Evolutionary conservation across 2,888 invertebrate species (phyloP).

Genomic region (Lottia scabra): DNA sequence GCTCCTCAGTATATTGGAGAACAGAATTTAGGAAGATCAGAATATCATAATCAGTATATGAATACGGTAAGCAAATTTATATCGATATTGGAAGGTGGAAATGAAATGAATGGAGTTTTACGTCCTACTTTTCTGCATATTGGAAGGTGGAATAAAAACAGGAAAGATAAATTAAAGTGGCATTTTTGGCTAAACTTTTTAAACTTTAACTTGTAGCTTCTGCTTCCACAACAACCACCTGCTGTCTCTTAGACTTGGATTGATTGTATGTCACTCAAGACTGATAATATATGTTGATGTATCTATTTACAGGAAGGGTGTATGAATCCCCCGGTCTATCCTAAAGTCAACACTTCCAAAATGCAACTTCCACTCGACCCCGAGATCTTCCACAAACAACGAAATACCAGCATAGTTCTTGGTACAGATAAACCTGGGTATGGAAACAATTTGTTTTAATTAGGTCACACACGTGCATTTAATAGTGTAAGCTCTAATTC

Average conservation of each 20-base stretch:
- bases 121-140: too few relatives aligned
- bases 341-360: slow-evolving; percentile 48
- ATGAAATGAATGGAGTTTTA: too few relatives aligned
- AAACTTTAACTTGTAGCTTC: too few relatives aligned
- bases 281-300: not conserved
- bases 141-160: too few relatives aligned
- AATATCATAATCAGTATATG: slow-evolving; percentile 46
- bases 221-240: too few relatives aligned
- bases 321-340: slow-evolving; percentile 38
- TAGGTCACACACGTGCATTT: not conserved
- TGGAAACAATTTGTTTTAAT: slow-evolving; percentile 1
- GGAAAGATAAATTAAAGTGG: too few relatives aligned
- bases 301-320: not conserved
- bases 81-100: too few relatives aligned
- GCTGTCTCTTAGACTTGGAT: too few relatives aligned
- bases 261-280: too few relatives aligned
- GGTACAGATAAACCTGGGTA: slow-evolving; percentile 49
- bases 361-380: slow-evolving; percentile 50
- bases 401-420: slow-evolving; percentile 45
- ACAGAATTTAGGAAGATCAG: slow-evolving; percentile 42
- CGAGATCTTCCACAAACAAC: slow-evolving; percentile 40
- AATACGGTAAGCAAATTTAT: slow-evolving; percentile 36
- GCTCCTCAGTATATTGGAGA: slow-evolving; percentile 48
- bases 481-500: too few relatives aligned
- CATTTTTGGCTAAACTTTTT: too few relatives aligned